Base-by-base conservation (phyloP, 2,888 invertebrate species). In the Aphrophora alni region DNA sequence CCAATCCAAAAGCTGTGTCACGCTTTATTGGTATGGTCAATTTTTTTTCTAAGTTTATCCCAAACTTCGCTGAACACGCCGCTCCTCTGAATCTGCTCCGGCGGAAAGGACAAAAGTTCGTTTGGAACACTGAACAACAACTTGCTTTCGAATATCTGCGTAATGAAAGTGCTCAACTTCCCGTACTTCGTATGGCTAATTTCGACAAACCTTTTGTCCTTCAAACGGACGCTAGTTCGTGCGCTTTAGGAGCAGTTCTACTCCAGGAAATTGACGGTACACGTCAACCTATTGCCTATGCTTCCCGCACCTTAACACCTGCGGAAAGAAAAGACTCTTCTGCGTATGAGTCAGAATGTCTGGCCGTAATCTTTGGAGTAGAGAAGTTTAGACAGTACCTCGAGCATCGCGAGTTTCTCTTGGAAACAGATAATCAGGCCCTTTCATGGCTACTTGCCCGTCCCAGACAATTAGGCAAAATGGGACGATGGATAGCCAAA, bases 31-130 rank as follows among this genome's bases (percentile, higher is more conserved):
- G 0, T 10, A 70, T 83, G 2, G 78, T 83, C 8, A 83, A 84
- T 21, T 86, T 86, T n/a, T 80, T 85, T 1, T 80, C 85, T 0
- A 85, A 85, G 17, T 86, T 84, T 69, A 75, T 86, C 0, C 84
- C 85, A 0, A 79, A 83, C 14, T 84, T 83, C 38, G 80, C 84
- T 0, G 82, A 81, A 7, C 77, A 84, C 0, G 59, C 84, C 1
- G 81, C 83, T 0, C 86, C 86, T 1, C 76, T 86, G 0, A 85
- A 85, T 4, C 82, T 85, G 33, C 81, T 85, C 12, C 26, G 81
- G 28, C 77, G 44, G 26, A 82, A 82, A 25, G 68, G 44, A 14
- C 38, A 51, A 17, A 77, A 76, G 25, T 75, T 80, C 25, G 28
- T 17, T 0, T 80, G 75, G 80, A 26, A 69, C 12, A 21, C 3